These are phyloP conservation scores for Meles meles DNA, from an alignment of 2,113 vertebrate species.

Conservation along the genomic window DNA sequence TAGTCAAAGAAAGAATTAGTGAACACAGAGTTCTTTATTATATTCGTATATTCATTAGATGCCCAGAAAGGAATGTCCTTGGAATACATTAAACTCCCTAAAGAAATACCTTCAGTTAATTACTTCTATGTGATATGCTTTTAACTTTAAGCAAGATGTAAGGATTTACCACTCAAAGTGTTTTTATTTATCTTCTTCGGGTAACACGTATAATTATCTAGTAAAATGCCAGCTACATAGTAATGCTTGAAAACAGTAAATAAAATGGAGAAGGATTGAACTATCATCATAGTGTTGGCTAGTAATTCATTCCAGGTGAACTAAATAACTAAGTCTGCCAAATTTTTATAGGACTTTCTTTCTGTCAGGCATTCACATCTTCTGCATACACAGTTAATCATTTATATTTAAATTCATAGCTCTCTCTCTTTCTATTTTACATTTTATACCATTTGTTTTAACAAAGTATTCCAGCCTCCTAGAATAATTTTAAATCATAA, in stretches of 20 bases:
- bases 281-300: neutral
- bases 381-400: neutral
- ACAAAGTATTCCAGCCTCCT: neutral
- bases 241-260: neutral
- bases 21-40: slow-evolving; percentile 13
- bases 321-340: neutral
- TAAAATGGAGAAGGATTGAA: neutral
- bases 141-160: slow-evolving; percentile 18
- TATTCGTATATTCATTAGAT: neutral
- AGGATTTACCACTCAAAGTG: neutral
- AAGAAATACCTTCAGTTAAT: slow-evolving; percentile 16
- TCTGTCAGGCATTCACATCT: neutral
- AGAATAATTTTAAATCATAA: slow-evolving; percentile 18
- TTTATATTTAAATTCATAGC: slow-evolving; percentile 26
- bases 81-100: neutral
- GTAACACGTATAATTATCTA: neutral
- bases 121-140: neutral
- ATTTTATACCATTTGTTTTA: neutral
- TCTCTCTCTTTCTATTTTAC: slow-evolving; percentile 3
- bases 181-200: neutral
- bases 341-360: slow-evolving; percentile 3
- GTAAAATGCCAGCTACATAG: neutral
- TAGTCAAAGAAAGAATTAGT: slow-evolving; percentile 24
- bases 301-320: neutral
- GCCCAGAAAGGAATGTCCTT: neutral